Evolutionary conservation across 2,113 vertebrate genomes (phyloP).

Genomic region (Pseudopodoces humilis): DNA sequence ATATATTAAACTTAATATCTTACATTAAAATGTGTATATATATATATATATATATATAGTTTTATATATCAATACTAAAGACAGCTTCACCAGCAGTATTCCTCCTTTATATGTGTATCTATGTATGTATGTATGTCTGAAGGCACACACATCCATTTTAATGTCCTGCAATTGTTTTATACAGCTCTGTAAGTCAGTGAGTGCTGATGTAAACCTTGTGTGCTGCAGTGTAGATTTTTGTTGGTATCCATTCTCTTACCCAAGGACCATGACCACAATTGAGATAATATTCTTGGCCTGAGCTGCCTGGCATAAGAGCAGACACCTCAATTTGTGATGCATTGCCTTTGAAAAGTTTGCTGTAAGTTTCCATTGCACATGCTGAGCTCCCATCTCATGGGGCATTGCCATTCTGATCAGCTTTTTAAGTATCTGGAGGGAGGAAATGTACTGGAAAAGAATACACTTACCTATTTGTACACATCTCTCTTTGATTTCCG

Average conservation of each 20-base stretch:
- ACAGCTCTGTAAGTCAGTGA: background rate
- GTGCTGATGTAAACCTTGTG: background rate
- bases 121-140: background rate
- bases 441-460: background rate
- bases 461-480: background rate
- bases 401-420: background rate
- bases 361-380: background rate
- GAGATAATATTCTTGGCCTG: background rate
- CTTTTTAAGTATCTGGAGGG: background rate
- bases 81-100: background rate
- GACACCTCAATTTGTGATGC: background rate
- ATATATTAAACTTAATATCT: background rate
- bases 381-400: background rate
- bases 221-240: background rate
- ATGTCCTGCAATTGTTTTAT: background rate
- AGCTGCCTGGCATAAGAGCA: background rate
- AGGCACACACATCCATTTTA: background rate
- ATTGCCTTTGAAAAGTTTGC: background rate
- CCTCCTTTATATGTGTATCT: background rate
- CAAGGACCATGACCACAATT: fast-evolving
- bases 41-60: too few relatives aligned
- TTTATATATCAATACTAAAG: background rate
- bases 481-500: background rate
- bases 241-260: background rate
- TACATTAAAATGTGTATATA: too few relatives aligned